A percentile compares a stretch with the other conserved stretches of the same genome.
Conservation (phyloP, 2,113 vertebrate genomes). For the Seriola rivoliana region DNA sequence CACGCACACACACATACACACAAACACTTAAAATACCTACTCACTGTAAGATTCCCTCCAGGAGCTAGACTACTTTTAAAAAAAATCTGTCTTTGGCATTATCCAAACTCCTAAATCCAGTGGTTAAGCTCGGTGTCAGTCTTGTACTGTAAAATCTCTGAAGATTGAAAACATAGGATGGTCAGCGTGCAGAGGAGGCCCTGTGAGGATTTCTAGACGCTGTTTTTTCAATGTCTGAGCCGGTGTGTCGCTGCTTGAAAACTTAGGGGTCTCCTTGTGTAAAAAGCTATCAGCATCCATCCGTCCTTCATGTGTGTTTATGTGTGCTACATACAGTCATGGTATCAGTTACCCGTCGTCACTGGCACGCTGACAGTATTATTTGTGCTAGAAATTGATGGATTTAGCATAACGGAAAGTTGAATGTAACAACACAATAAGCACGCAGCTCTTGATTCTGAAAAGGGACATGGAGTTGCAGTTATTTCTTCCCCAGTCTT, state of each 20-base stretch:
- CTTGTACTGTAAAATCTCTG: slow-evolving; percentile 65
- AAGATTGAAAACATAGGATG: slow-evolving; percentile 53
- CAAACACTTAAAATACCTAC: slow-evolving; percentile 65
- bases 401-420: slow-evolving; percentile 44
- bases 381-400: slow-evolving; percentile 48
- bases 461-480: slow-evolving; percentile 6
- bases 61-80: slow-evolving; percentile 73
- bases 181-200: slow-evolving; percentile 53
- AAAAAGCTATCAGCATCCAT: slow-evolving; percentile 44
- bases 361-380: slow-evolving; percentile 57
- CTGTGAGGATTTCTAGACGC: slow-evolving; percentile 25
- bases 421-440: slow-evolving; percentile 71
- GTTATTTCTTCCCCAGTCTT: slow-evolving; percentile 40
- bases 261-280: slow-evolving; percentile 27
- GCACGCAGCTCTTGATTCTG: slow-evolving; percentile 38
- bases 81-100: slow-evolving; percentile 66
- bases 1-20: slow-evolving; percentile 26
- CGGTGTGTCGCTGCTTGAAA: slow-evolving; percentile 56
- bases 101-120: slow-evolving; percentile 73
- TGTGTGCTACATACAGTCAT: slow-evolving; percentile 34
- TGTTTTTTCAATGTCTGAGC: slow-evolving; percentile 48
- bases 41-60: slow-evolving; percentile 81
- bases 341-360: slow-evolving; percentile 21
- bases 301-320: slow-evolving; percentile 41
- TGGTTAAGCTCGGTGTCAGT: slow-evolving; percentile 75